Conservation (phyloP, 2,888 invertebrate species). For the Syrphus vitripennis region DNA sequence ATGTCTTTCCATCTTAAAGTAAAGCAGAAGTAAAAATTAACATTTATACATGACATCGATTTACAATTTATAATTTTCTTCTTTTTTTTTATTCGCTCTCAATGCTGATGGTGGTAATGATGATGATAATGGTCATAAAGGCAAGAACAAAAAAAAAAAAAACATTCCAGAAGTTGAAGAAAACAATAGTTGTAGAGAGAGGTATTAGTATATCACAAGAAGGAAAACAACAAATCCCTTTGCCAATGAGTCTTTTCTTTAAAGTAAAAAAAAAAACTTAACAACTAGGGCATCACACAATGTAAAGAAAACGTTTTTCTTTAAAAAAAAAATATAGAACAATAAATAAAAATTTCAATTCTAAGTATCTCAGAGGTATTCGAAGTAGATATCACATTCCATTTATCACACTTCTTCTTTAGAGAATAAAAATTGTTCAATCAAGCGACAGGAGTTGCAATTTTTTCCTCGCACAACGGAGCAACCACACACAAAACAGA, state of each 20-base stretch:
- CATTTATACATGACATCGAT: constrained; percentile 10
- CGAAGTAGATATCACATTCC: constrained; percentile 27
- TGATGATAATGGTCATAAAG: neutral
- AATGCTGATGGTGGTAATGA: neutral
- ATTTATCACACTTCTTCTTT: neutral
- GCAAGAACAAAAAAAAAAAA: constrained; percentile 9
- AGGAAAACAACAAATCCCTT: neutral
- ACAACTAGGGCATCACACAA: neutral
- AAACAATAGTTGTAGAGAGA: neutral
- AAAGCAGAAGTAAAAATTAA: neutral
- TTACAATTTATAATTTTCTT: neutral
- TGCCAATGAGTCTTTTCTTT: neutral
- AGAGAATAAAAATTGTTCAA: neutral
- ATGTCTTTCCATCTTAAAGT: neutral
- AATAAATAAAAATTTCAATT: neutral
- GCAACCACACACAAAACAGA: neutral
- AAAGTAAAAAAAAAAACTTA: neutral
- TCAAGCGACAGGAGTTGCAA: neutral
- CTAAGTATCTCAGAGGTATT: neutral
- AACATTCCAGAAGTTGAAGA: constrained; percentile 1
- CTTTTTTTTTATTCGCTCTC: neutral
- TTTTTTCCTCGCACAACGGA: neutral
- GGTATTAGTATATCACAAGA: neutral
- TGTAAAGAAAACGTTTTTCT: neutral
- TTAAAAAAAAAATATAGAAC: neutral